Base-by-base conservation (phyloP, 2,888 invertebrate genomes). In the Flexamia atlantica region DNA sequence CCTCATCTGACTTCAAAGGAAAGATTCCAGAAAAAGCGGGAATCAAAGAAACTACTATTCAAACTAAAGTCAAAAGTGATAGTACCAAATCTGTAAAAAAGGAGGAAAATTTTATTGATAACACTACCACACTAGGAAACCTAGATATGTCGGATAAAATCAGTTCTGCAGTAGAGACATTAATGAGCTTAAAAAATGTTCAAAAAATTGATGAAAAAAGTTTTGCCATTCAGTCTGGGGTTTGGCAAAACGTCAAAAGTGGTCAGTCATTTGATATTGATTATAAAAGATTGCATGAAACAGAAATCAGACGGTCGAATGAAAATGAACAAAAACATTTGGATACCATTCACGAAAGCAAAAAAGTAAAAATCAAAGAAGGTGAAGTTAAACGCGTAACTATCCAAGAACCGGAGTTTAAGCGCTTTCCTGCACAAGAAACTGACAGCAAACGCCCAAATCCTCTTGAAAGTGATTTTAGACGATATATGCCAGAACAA, bases 101-200 rank as follows among this genome's bases (percentile, higher is more conserved):
- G 23, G 20, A 36, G 40, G 72, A 72, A 36, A 36, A 23, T 17
- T 36, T 42, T 36, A 10, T 36, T 20, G 72, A 72, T 3, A 40
- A n/a, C 40, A n/a, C 28, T 0, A 14, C 42, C 1, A 72, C 36
- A 72, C 72, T 72, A 1, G 72, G 42, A 9, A 40, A 7, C 40
- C 46, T 50, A 50, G 76, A 76, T n/a, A 76, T 76, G 76, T 42
- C 76, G 50, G 76, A 76, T 17, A 76, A 76, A 50, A 50, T 76
- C 3, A 46, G 50, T 76, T 76, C 76, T 12, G 76, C 76, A 4
- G 50, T 76, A 25, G 76, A 76, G 17, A 76, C 40, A 12, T 50
- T 76, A 28, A 76, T 76, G 76, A 76, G 76, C 50, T 28, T 76
- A 28, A 76, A 76, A 23, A 76, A 76, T 50, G 42, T 76, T 1